These are phyloP conservation scores for Microchrysa polita DNA, from an alignment of 2,888 invertebrate genomes.

Conservation along the genomic window DNA sequence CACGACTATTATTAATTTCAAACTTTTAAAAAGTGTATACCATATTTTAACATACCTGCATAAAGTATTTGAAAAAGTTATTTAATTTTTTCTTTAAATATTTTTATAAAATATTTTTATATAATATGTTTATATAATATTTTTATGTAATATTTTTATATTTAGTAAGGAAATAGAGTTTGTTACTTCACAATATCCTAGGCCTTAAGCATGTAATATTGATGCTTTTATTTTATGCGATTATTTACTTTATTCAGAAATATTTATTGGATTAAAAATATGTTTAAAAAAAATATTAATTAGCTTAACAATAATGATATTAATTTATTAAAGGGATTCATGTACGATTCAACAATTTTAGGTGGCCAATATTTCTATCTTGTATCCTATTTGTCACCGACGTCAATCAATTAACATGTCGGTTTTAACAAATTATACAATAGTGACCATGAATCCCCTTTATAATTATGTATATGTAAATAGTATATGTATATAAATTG, in stretches of 20 bases:
- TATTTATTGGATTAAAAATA: too few relatives aligned
- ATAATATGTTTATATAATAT: neutral
- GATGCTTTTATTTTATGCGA: neutral
- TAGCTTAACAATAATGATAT: neutral
- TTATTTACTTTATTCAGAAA: neutral
- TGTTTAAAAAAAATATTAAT: neutral
- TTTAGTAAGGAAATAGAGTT: neutral
- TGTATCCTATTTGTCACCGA: too few relatives aligned
- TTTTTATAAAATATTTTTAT: neutral
- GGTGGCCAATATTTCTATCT: too few relatives aligned
- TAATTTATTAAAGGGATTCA: conserved; percentile 9
- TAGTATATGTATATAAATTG: conserved; percentile 35
- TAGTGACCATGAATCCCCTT: neutral
- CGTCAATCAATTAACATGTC: neutral
- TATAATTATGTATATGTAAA: too few relatives aligned
- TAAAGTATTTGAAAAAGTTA: too few relatives aligned
- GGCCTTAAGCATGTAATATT: neutral
- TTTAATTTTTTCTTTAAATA: neutral
- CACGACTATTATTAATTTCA: too few relatives aligned
- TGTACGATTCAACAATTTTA: too few relatives aligned
- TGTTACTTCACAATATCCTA: neutral
- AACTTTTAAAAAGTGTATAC: too few relatives aligned
- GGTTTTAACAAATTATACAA: too few relatives aligned
- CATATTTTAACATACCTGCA: too few relatives aligned
- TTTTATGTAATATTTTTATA: neutral